phyloP scores from a whole-genome alignment of 2,113 vertebrate species.

The Hymenochirus boettgeri region DNA sequence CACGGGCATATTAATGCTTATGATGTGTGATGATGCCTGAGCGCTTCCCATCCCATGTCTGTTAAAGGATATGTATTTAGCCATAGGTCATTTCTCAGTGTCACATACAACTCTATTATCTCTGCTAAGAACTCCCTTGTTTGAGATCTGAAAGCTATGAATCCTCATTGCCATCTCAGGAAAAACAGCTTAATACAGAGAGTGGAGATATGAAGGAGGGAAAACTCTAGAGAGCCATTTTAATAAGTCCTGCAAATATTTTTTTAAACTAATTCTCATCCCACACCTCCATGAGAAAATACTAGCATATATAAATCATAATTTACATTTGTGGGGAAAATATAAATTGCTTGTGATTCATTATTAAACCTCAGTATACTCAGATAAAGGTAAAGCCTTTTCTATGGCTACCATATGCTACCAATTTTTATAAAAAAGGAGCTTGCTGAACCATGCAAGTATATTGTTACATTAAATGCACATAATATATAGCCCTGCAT shows the following conservation, averaged over 20 bases:
- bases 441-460: too few relatives aligned
- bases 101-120: conserved; percentile 42
- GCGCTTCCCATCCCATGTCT: conserved; percentile 33
- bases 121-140: conserved; percentile 28
- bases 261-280: not conserved
- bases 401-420: too few relatives aligned
- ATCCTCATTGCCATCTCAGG: conserved; percentile 33
- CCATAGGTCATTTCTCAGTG: conserved; percentile 39
- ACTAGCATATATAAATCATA: not conserved
- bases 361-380: too few relatives aligned
- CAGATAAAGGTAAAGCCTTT: too few relatives aligned
- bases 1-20: conserved; percentile 40
- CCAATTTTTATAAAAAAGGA: too few relatives aligned
- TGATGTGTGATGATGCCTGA: conserved; percentile 38
- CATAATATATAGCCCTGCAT: too few relatives aligned
- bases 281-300: not conserved
- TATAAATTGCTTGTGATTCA: too few relatives aligned
- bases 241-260: conserved; percentile 15
- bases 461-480: too few relatives aligned
- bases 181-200: conserved; percentile 18
- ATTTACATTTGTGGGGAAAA: not conserved
- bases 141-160: conserved; percentile 33
- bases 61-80: conserved; percentile 42
- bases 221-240: conserved; percentile 15
- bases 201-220: conserved; percentile 17